Evolutionary conservation across 2,888 invertebrate genomes (phyloP).

Genomic region (Drosophila limbata): DNA sequence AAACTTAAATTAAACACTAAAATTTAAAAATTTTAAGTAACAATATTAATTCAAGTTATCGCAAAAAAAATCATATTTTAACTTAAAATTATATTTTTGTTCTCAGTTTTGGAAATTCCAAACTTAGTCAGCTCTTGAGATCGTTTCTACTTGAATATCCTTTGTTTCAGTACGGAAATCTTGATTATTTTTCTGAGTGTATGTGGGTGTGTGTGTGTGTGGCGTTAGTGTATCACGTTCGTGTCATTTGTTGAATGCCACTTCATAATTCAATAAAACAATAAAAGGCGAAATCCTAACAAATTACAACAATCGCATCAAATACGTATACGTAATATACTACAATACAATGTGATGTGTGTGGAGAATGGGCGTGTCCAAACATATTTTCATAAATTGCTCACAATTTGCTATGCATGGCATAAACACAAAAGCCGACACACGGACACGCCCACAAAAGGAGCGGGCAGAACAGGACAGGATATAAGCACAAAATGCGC

Average conservation of each 20-base stretch:
- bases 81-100: too few species aligned
- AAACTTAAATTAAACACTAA: too few species aligned
- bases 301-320: constrained; percentile 79
- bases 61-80: too few species aligned
- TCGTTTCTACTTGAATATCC: too few species aligned
- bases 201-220: constrained; percentile 3
- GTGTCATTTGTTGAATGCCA: constrained; percentile 77
- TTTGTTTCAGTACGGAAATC: too few species aligned
- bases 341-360: constrained; percentile 1
- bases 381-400: constrained; percentile 79
- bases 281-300: constrained; percentile 77
- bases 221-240: constrained; percentile 68
- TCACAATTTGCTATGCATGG: constrained; percentile 74
- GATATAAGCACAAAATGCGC: constrained; percentile 41
- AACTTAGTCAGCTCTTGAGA: too few species aligned
- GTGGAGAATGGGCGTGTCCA: constrained; percentile 25
- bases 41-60: too few species aligned
- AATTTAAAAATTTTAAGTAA: too few species aligned
- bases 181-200: too few species aligned
- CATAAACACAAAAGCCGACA: constrained; percentile 52
- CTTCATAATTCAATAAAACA: constrained; percentile 84
- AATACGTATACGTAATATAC: constrained; percentile 30
- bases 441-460: constrained; percentile 22
- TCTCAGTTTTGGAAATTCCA: too few species aligned
- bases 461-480: neutral